Evolutionary conservation across 2,888 invertebrate genomes (phyloP).

Genomic region (Caenorhabditis japonica): DNA sequence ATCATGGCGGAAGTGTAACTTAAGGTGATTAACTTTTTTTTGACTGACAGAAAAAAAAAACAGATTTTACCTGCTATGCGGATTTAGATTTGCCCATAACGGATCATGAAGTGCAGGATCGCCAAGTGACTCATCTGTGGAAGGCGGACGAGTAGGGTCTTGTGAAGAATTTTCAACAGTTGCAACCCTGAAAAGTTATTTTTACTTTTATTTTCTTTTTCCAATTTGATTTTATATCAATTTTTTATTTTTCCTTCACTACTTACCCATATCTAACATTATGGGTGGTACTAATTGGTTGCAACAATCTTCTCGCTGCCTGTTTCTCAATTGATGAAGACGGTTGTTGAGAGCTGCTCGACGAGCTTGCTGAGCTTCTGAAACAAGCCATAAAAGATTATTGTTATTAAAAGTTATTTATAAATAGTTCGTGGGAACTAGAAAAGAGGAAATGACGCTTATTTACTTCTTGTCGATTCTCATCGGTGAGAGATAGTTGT

Average conservation of each 20-base stretch:
- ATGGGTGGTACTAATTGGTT: constrained; percentile 57
- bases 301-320: constrained; percentile 53
- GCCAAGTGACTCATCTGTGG: constrained; percentile 57
- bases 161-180: constrained; percentile 52
- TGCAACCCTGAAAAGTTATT: constrained; percentile 14
- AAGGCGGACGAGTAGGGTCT: constrained; percentile 64
- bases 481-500: constrained; percentile 41
- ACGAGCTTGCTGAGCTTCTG: constrained; percentile 44
- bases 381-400: too few species aligned
- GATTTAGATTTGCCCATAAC: constrained; percentile 52
- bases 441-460: background rate
- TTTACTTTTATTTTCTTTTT: background rate
- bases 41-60: too few species aligned
- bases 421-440: background rate
- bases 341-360: constrained; percentile 37
- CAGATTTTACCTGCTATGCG: constrained; percentile 59
- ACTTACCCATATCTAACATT: constrained; percentile 57
- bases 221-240: background rate
- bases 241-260: too few species aligned
- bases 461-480: constrained; percentile 41
- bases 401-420: background rate
- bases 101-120: constrained; percentile 54
- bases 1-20: constrained; percentile 76
- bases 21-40: too few species aligned
- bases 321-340: constrained; percentile 57